A percentile compares a stretch with the other conserved stretches of the same genome.
These are phyloP conservation scores for Catamblyrhynchus diadema DNA, from an alignment of 2,797 vertebrate genomes.

Conservation along the genomic window DNA sequence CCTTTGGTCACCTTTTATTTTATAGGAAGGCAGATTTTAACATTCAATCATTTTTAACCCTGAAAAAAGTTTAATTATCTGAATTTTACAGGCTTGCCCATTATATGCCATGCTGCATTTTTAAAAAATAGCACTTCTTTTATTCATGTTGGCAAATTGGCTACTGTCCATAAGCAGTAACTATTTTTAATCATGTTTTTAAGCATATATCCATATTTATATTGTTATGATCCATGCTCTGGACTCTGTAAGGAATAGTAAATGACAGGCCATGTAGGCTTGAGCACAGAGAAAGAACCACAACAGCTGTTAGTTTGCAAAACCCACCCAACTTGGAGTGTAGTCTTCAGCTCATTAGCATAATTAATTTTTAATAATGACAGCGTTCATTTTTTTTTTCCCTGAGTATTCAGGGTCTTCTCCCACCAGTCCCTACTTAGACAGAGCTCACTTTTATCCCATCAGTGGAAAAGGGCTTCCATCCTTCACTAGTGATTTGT, in stretches of 20 bases:
- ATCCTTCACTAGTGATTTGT: neutral
- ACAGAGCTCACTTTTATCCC: neutral
- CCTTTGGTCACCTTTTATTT: constrained; percentile 42
- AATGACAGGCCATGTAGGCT: constrained; percentile 30
- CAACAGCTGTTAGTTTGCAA: constrained; percentile 46
- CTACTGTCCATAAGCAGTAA: constrained; percentile 25
- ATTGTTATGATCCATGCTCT: constrained; percentile 18
- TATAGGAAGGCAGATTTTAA: constrained; percentile 23
- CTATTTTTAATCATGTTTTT: constrained; percentile 57
- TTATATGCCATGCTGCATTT: constrained; percentile 24
- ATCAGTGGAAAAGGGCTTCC: neutral
- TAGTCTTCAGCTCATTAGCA: constrained; percentile 32
- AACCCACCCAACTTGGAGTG: neutral
- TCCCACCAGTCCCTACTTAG: neutral
- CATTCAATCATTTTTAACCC: constrained; percentile 1
- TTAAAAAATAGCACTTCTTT: constrained; percentile 9
- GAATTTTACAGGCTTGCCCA: constrained; percentile 14
- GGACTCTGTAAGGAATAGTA: constrained; percentile 38
- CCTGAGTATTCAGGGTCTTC: neutral
- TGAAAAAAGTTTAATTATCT: constrained; percentile 37
- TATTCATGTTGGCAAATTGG: constrained; percentile 45
- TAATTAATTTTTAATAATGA: constrained; percentile 62
- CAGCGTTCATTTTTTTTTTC: constrained; percentile 12
- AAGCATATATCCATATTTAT: constrained; percentile 60
- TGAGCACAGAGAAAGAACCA: neutral